Conservation (phyloP, 2,888 invertebrate species). For the Acanthoscelides obtectus region DNA sequence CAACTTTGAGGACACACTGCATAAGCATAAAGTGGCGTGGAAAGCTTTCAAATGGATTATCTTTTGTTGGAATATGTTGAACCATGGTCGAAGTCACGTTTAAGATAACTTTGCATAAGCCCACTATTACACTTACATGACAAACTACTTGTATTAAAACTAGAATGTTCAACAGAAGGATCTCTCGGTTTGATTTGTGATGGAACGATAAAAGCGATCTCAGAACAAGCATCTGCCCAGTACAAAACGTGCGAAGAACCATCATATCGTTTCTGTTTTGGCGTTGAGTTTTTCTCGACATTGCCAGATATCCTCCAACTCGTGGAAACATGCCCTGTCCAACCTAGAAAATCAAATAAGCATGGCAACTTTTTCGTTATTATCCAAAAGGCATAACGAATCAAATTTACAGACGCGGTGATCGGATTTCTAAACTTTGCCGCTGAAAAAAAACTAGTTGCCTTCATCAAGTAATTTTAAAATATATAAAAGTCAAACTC, state of each 20-base stretch:
- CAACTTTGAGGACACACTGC: too few relatives aligned
- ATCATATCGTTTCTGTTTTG: constrained; percentile 57
- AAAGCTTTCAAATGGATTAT: too few relatives aligned
- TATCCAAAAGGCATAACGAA: too few relatives aligned
- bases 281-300: constrained; percentile 17
- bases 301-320: constrained; percentile 60
- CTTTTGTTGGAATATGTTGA: too few relatives aligned
- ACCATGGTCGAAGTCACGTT: too few relatives aligned
- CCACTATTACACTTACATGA: constrained; percentile 39
- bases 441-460: background rate
- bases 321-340: constrained; percentile 88
- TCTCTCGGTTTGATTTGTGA: constrained; percentile 43
- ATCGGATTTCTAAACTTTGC: too few relatives aligned
- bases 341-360: constrained; percentile 44
- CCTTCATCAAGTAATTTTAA: too few relatives aligned
- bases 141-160: constrained; percentile 36
- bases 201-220: constrained; percentile 94
- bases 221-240: constrained; percentile 93
- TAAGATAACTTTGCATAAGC: too few relatives aligned
- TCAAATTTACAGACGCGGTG: too few relatives aligned
- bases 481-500: too few relatives aligned
- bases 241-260: constrained; percentile 83
- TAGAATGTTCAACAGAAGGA: constrained; percentile 23
- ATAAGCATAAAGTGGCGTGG: too few relatives aligned
- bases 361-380: too few relatives aligned